Conservation (phyloP, 2,888 invertebrate species). For the Epinotia nisella region DNA sequence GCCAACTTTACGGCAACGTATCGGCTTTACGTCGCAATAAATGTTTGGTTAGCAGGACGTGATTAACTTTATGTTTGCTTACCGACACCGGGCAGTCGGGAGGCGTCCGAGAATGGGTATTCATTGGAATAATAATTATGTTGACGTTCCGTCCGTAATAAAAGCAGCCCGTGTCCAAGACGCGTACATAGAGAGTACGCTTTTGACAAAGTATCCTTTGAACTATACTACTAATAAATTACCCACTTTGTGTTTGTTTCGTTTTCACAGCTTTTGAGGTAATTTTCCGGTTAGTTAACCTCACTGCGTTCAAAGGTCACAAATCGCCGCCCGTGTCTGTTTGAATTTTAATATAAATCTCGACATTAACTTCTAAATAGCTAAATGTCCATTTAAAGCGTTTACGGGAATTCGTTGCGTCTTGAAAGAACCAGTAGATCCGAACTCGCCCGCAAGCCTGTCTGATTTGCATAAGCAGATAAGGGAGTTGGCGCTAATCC, state of each 20-base stretch:
- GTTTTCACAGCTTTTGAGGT: background rate
- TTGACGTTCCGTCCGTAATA: conserved; percentile 36
- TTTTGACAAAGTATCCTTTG: too few species aligned
- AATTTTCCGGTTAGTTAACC: conserved; percentile 28
- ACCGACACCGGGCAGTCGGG: conserved; percentile 40
- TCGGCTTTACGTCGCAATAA: conserved; percentile 43
- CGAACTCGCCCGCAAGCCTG: conserved; percentile 42
- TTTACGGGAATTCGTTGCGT: conserved; percentile 40
- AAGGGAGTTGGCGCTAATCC: conserved; percentile 53
- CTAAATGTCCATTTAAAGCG: conserved; percentile 39
- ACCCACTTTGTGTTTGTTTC: conserved; percentile 17
- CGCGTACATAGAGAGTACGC: too few species aligned
- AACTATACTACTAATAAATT: background rate
- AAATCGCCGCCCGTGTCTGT: conserved; percentile 11
- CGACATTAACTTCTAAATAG: conserved; percentile 42
- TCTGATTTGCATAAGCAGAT: conserved; percentile 53
- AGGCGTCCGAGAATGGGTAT: conserved; percentile 41
- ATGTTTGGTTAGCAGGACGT: conserved; percentile 43
- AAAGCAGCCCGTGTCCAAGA: conserved; percentile 28
- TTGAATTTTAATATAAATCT: conserved; percentile 39
- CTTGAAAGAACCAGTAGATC: conserved; percentile 43
- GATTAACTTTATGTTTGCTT: conserved; percentile 45
- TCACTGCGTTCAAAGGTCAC: conserved; percentile 26
- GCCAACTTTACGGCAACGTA: conserved; percentile 44
- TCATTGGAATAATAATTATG: conserved; percentile 45